These are phyloP conservation scores for Probaryconus sp. DNA, from an alignment of 1,140 invertebrate genomes.

Conservation along the genomic window DNA sequence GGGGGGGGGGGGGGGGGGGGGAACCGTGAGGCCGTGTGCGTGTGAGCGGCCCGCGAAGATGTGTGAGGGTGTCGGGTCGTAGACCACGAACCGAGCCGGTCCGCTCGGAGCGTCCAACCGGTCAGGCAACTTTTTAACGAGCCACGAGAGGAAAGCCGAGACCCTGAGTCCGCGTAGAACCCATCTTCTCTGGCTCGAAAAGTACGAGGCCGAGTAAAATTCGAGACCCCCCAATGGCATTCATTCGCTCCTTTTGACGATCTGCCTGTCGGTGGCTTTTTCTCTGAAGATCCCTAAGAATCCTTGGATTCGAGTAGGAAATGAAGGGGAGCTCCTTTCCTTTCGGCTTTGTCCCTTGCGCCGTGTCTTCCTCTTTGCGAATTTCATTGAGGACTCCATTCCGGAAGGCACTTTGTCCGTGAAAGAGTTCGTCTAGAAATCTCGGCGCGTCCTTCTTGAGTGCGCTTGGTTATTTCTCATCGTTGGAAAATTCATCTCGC, in stretches of 20 bases:
- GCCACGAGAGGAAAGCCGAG: constrained; percentile 64
- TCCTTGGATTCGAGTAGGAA: no score
- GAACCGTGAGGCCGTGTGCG: constrained; percentile 36
- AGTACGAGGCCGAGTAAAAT: constrained; percentile 49
- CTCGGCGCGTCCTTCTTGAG: no score
- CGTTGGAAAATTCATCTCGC: constrained; percentile 23
- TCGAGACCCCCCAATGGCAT: constrained; percentile 27
- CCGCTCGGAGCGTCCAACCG: constrained; percentile 74
- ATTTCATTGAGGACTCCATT: constrained; percentile 7
- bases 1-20: constrained; percentile 1
- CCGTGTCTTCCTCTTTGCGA: background rate
- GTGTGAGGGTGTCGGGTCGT: constrained; percentile 77
- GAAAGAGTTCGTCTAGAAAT: no score
- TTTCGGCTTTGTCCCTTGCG: background rate
- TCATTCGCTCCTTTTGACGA: no score
- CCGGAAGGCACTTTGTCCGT: background rate
- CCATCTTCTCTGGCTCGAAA: constrained; percentile 53
- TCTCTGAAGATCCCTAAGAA: no score
- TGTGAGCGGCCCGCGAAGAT: constrained; percentile 53
- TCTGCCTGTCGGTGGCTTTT: no score
- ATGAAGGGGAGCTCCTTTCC: background rate
- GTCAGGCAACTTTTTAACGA: constrained; percentile 79
- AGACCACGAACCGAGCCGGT: constrained; percentile 75
- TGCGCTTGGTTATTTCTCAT: constrained; percentile 44
- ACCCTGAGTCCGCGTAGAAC: constrained; percentile 32